A percentile compares a stretch with the other conserved stretches of the same genome.
Conservation (phyloP, 2,113 vertebrate species). For the Nibea coibor region DNA sequence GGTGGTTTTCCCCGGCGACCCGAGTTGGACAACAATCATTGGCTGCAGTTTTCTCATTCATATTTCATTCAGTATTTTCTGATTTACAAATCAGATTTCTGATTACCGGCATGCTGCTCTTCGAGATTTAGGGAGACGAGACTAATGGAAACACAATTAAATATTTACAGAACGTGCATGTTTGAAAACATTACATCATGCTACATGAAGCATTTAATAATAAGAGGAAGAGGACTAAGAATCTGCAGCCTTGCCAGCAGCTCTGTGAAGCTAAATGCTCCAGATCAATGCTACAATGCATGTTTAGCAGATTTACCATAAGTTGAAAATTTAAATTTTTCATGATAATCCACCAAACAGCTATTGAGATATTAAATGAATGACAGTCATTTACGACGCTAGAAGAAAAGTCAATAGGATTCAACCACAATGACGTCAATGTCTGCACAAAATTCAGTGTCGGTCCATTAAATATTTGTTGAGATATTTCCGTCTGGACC, state of each 20-base stretch:
- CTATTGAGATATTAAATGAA: not conserved
- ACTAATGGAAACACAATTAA: not conserved
- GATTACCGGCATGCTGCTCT: not conserved
- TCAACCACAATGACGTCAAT: not conserved
- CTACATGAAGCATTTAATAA: not conserved
- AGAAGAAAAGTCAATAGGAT: not conserved
- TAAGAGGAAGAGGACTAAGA: not conserved
- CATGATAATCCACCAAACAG: not conserved
- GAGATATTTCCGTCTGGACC: not conserved
- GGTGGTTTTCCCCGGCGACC: conserved; percentile 11
- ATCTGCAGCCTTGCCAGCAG: not conserved
- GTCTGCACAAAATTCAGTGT: not conserved
- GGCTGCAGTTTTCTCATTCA: not conserved
- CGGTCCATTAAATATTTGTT: not conserved
- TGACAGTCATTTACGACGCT: not conserved
- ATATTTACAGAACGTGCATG: not conserved
- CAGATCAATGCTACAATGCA: not conserved
- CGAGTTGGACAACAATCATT: not conserved
- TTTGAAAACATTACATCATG: not conserved
- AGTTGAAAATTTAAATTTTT: not conserved
- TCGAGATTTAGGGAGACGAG: not conserved
- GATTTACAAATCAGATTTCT: not conserved
- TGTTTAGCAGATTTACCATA: not conserved
- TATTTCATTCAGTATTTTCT: not conserved
- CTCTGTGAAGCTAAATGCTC: not conserved